Evolutionary conservation across 2,113 vertebrate species (phyloP).

Genomic region (Pteropus alecto): DNA sequence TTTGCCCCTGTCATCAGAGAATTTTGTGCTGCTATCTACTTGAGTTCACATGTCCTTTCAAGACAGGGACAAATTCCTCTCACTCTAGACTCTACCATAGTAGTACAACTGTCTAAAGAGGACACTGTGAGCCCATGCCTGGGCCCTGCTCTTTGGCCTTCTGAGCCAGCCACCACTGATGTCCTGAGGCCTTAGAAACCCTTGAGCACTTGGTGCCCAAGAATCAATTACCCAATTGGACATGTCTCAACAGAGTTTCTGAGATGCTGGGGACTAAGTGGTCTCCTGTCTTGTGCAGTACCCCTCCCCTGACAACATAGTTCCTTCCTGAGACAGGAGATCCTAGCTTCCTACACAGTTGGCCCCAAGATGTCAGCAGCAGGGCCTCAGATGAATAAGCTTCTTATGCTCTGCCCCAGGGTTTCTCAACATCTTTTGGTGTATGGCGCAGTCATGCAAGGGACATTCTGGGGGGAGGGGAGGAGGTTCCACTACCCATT

Average conservation of each 20-base stretch:
- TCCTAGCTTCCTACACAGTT: accelerated
- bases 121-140: accelerated
- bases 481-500: accelerated
- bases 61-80: background rate
- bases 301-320: background rate
- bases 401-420: background rate
- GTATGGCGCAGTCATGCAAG: background rate
- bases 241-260: background rate
- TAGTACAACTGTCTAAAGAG: background rate
- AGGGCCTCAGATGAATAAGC: background rate
- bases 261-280: background rate
- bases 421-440: background rate
- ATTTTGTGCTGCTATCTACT: background rate
- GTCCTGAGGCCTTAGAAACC: background rate
- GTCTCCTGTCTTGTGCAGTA: background rate
- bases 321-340: background rate
- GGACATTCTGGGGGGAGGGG: background rate
- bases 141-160: background rate
- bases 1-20: background rate
- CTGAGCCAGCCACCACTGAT: background rate
- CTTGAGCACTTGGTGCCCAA: background rate
- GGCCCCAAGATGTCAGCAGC: background rate
- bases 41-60: background rate
- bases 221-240: background rate
- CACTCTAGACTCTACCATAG: background rate